Conservation (phyloP, 2,113 vertebrate genomes). For the Cariama cristata region DNA sequence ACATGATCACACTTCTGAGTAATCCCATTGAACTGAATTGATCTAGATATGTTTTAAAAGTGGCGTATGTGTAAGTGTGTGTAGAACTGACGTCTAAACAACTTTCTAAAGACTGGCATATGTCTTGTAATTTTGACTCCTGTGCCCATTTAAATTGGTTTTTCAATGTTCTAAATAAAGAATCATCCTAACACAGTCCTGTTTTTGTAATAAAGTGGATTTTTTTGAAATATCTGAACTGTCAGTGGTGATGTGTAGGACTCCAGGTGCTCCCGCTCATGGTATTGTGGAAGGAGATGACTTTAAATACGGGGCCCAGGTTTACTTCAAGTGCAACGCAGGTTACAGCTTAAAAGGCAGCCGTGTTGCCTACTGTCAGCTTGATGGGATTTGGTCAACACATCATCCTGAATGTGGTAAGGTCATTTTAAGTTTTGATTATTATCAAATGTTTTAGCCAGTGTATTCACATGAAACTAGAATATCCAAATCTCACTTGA, state of each 20-base stretch:
- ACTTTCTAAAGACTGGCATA: neutral
- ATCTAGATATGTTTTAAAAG: neutral
- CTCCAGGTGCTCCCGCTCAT: constrained; percentile 83
- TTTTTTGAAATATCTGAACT: constrained; percentile 81
- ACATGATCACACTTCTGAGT: neutral
- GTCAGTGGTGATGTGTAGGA: constrained; percentile 89
- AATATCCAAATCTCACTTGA: neutral
- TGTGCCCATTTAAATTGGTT: constrained; percentile 18
- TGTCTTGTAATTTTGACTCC: constrained; percentile 1
- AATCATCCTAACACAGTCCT: constrained; percentile 69
- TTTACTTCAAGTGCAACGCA: constrained; percentile 84
- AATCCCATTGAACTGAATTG: neutral
- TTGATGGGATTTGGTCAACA: constrained; percentile 86
- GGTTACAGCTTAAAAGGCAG: constrained; percentile 84
- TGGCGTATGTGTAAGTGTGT: neutral
- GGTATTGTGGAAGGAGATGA: constrained; percentile 84
- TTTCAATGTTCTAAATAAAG: constrained; percentile 59
- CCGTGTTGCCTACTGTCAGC: constrained; percentile 80
- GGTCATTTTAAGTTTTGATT: constrained; percentile 64
- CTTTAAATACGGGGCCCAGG: constrained; percentile 83
- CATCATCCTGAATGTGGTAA: constrained; percentile 86
- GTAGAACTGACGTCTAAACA: neutral
- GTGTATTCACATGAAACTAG: neutral
- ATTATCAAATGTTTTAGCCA: neutral
- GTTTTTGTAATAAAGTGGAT: constrained; percentile 80